Base-by-base conservation (phyloP, 2,797 vertebrate genomes). In the Acanthornis magna region DNA sequence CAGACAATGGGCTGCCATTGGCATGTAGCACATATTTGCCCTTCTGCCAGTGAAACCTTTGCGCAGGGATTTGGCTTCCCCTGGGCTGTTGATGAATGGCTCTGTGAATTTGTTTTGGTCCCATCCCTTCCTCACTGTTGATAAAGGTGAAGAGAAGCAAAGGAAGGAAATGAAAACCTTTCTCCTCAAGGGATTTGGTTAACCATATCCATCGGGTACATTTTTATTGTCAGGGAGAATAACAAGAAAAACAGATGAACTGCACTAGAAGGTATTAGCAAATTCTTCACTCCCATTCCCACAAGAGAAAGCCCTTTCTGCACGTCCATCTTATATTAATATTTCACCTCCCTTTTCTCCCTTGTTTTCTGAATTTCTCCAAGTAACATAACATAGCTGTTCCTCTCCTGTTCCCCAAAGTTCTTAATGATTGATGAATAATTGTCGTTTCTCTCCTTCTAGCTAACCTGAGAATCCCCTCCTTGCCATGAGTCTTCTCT, bases 131-230 rank as follows among this genome's bases (percentile, higher is more conserved):
- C 42, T 88, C 48, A 22, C 32, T 53, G 30, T 22, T 77, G 38
- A 74, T 77, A 77, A 85, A 86, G 75, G 54, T 86, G 66, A 94
- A 93, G 54, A 77, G 50, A 88, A 86, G 34, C 26, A 80, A 93
- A 77, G 12, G 61, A 91, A 94, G 26, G 48, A 90, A 94, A 86
- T 74, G 17, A 77, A 95, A 94, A 77, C 23, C 38, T 80, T 88
- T 60, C 15, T 85, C 7, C 65, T 57, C 38, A 53, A 71, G 65
- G 25, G 83, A 61, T 50, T 88, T 89, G 38, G 40, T 89, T 91
- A 95, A 85, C 42, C 53, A 83, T 57, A 60, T 90, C 26, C 34
- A 72, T 71, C 42, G 90, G 61, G 45, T 90, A 85, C 3, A 42
- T 63, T 83, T 89, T 89, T 67, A 74, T 85, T 91, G 47, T 85